These are phyloP conservation scores for Heliconius aoede DNA, from an alignment of 2,888 invertebrate genomes.

Conservation along the genomic window DNA sequence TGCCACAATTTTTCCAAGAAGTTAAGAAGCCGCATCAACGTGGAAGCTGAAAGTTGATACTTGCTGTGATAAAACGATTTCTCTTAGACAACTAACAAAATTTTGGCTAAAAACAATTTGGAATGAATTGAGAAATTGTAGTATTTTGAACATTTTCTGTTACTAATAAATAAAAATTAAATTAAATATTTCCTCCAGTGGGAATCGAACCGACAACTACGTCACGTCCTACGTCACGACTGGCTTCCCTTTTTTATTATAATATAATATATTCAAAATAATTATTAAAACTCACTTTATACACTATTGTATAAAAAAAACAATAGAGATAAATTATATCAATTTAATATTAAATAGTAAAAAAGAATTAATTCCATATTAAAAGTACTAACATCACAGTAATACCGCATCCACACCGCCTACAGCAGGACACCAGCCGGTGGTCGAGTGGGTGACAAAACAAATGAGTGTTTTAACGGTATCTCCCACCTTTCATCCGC, in stretches of 20 bases:
- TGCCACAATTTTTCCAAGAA: conserved; percentile 32
- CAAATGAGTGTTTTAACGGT: conserved; percentile 84
- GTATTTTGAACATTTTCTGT: no score
- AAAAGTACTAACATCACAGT: neutral
- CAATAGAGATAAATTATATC: neutral
- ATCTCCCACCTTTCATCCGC: conserved; percentile 74
- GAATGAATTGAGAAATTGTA: neutral
- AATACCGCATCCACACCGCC: conserved; percentile 40
- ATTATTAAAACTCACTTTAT: neutral
- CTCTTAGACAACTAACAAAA: conserved; percentile 1
- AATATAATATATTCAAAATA: neutral
- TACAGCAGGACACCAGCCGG: conserved; percentile 55
- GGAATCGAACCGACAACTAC: no score
- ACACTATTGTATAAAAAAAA: neutral
- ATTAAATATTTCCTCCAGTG: no score
- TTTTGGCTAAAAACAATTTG: neutral
- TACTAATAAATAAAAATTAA: no score
- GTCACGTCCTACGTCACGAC: no score
- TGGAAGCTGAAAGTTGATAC: conserved; percentile 30
- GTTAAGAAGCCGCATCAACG: conserved; percentile 31
- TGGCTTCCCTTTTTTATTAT: neutral
- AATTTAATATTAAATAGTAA: neutral
- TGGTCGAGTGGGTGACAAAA: conserved; percentile 74
- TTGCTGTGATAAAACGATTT: conserved; percentile 22
- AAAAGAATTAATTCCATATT: neutral